phyloP scores from a whole-genome alignment of 1,140 invertebrate genomes.

The Cotesia glomerata region DNA sequence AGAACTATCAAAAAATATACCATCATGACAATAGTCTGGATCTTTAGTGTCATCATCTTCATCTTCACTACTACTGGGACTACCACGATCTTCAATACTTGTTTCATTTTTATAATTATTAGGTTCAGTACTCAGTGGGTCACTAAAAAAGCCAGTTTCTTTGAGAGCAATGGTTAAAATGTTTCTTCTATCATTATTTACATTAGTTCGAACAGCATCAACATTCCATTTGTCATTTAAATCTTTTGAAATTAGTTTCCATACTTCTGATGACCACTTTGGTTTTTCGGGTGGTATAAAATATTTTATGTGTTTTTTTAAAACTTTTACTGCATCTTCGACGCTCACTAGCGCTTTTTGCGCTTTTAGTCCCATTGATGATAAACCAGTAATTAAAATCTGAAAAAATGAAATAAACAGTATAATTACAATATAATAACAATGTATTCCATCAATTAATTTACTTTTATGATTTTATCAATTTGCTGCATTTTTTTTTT shows the following conservation, averaged over 20 bases:
- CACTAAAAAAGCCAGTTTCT: neutral
- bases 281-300: neutral
- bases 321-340: neutral
- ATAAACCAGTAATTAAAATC: neutral
- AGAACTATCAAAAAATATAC: neutral
- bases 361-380: neutral
- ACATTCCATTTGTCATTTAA: neutral
- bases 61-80: neutral
- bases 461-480: too few relatives aligned
- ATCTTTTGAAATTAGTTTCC: neutral
- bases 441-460: neutral
- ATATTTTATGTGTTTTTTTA: neutral
- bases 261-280: neutral
- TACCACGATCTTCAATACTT: neutral
- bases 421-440: neutral
- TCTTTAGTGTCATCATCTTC: neutral
- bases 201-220: neutral
- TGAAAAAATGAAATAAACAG: neutral
- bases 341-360: too few relatives aligned
- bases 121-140: neutral
- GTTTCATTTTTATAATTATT: neutral
- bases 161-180: neutral
- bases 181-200: neutral
- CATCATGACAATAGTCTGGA: neutral
- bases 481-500: too few relatives aligned